These are phyloP conservation scores for Ptilonorhynchus violaceus DNA, from an alignment of 2,113 vertebrate species.

Conservation along the genomic window DNA sequence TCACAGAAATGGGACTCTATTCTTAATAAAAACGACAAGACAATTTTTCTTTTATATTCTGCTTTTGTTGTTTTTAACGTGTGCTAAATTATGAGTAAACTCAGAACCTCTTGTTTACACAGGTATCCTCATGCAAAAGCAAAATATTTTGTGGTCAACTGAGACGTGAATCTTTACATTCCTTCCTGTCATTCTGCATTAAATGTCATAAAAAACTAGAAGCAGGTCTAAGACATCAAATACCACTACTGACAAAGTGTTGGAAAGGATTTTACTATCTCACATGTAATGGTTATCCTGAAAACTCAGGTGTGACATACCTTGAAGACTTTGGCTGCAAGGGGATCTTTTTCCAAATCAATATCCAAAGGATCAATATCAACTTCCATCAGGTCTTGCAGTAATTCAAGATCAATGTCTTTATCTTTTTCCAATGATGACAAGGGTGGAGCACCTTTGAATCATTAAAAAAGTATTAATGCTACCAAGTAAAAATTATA, in stretches of 20 bases:
- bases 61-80: not conserved
- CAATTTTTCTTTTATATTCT: not conserved
- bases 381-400: constrained; percentile 99
- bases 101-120: not conserved
- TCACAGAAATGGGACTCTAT: not conserved
- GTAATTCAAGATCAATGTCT: constrained; percentile 98
- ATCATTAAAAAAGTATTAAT: constrained; percentile 63
- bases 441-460: constrained; percentile 92
- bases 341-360: constrained; percentile 99
- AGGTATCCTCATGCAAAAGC: not conserved
- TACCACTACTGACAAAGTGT: not conserved
- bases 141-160: not conserved
- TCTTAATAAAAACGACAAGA: not conserved
- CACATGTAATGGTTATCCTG: not conserved
- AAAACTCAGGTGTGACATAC: constrained; percentile 71
- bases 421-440: constrained; percentile 99
- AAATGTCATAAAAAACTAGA: not conserved
- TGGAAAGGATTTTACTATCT: not conserved
- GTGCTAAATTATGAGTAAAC: not conserved
- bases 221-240: not conserved
- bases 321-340: constrained; percentile 99
- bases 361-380: constrained; percentile 99
- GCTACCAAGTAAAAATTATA: not conserved
- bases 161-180: not conserved
- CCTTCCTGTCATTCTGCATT: not conserved